A percentile compares a stretch with the other conserved stretches of the same genome.
Conservation (phyloP, 37 sponge, comb jelly and placozoan species). For the Oopsacas minuta region DNA sequence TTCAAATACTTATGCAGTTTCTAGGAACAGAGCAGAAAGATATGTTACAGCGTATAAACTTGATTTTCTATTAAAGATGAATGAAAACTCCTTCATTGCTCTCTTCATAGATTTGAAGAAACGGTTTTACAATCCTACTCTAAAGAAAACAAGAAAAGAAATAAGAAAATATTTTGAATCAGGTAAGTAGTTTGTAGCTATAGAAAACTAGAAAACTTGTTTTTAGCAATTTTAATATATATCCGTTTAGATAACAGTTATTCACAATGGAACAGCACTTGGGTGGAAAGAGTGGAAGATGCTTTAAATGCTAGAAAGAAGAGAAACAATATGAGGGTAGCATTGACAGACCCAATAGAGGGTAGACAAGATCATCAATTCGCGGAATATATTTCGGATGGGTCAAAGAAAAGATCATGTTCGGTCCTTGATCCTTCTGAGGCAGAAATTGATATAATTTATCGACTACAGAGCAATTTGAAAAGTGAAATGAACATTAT, state of each 20-base stretch:
- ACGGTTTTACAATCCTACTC: neutral
- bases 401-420: neutral
- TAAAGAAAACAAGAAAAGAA: neutral
- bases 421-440: neutral
- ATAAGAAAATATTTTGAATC: constrained; percentile 12
- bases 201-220: no score
- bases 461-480: neutral
- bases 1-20: neutral
- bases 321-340: constrained; percentile 4
- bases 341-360: neutral
- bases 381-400: neutral
- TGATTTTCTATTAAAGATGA: neutral
- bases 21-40: constrained; percentile 5
- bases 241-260: neutral
- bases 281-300: constrained; percentile 8
- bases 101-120: neutral
- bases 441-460: neutral
- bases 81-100: neutral
- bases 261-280: constrained; percentile 8
- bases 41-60: neutral
- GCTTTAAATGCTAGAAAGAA: neutral
- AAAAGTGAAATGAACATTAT: neutral
- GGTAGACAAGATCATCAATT: neutral
- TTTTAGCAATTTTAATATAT: no score
- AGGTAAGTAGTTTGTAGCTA: neutral